Evolutionary conservation across 1,140 invertebrate species (phyloP).

Genomic region (Platyura marginata): DNA sequence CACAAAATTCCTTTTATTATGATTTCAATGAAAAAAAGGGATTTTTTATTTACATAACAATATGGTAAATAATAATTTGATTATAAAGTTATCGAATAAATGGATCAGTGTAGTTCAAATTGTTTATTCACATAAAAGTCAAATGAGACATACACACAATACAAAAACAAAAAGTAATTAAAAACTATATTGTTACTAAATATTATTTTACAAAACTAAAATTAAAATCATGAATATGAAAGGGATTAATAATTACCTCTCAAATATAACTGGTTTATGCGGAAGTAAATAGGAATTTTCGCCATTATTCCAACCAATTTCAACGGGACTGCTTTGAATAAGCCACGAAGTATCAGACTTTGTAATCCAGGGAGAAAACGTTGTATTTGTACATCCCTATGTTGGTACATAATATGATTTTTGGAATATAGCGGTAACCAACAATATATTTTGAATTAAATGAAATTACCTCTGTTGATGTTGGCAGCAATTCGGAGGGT

Average conservation of each 20-base stretch:
- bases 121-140: no score
- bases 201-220: not conserved
- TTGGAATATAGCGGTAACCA: no score
- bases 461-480: conserved; percentile 32
- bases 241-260: not conserved
- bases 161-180: no score
- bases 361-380: conserved; percentile 30
- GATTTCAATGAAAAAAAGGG: no score
- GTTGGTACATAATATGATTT: no score
- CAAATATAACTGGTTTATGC: not conserved
- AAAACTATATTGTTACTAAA: not conserved
- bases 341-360: conserved; percentile 9
- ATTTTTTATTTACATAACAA: no score
- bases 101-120: no score
- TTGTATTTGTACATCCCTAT: conserved; percentile 39
- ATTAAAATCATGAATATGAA: not conserved
- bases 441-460: no score
- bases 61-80: no score
- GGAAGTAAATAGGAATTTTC: not conserved
- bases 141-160: no score
- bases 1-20: no score
- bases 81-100: no score
- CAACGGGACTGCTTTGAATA: not conserved
- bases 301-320: not conserved
- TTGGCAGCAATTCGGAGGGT: conserved; percentile 25